Evolutionary conservation across 23 tunicate species (phyloP).

Genomic region (Phallusia fumigata): DNA sequence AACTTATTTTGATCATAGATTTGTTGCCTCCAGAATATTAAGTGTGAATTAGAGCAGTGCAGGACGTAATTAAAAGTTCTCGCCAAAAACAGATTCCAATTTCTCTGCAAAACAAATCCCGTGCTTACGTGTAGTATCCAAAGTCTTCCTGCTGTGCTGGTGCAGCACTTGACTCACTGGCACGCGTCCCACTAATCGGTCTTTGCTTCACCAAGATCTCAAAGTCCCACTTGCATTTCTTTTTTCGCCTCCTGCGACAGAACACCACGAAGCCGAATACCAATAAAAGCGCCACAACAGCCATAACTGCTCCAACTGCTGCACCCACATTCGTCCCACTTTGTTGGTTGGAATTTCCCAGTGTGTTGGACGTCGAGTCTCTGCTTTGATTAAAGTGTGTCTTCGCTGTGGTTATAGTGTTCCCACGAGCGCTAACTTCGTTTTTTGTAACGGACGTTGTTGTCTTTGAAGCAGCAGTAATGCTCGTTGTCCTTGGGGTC

Average conservation of each 20-base stretch:
- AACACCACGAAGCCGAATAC: background rate
- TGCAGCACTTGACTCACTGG: background rate
- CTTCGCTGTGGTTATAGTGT: too few relatives aligned
- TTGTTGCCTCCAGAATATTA: too few relatives aligned
- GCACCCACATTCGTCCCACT: background rate
- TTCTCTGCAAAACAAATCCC: too few relatives aligned
- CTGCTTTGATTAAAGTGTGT: too few relatives aligned
- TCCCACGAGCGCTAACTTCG: too few relatives aligned
- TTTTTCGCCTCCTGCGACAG: background rate
- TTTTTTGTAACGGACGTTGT: too few relatives aligned
- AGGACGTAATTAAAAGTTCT: too few relatives aligned
- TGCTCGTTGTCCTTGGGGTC: background rate
- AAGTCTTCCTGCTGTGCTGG: background rate
- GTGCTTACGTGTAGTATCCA: background rate
- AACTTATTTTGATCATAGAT: too few relatives aligned
- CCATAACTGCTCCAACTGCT: background rate
- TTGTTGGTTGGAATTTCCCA: background rate
- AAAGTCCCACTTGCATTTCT: background rate
- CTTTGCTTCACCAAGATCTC: background rate
- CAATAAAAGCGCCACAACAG: background rate
- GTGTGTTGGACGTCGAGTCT: background rate
- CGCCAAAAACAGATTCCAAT: too few relatives aligned
- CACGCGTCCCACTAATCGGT: background rate
- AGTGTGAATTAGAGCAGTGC: too few relatives aligned
- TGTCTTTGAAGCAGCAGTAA: too few relatives aligned